Percentiles rank a stretch among this genome's conserved stretches.
phyloP scores from a whole-genome alignment of 2,797 vertebrate species.

The Chaetodon trifasciatus region DNA sequence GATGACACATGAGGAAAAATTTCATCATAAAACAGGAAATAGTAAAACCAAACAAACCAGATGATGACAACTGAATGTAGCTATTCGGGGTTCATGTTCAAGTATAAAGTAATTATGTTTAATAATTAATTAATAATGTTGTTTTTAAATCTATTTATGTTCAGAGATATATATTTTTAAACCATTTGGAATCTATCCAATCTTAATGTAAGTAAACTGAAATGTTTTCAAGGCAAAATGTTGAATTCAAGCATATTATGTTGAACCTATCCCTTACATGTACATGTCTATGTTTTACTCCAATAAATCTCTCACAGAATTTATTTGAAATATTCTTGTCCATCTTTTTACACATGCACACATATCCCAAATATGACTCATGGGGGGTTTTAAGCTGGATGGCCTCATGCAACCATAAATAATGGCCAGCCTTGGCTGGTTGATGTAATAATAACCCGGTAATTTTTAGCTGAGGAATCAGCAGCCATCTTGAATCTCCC shows the following conservation, averaged over 20 bases:
- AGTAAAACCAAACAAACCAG: too few relatives aligned
- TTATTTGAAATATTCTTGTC: not conserved
- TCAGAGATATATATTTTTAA: not conserved
- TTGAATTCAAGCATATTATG: not conserved
- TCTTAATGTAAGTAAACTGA: not conserved
- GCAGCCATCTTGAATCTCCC: constrained; percentile 46
- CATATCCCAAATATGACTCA: not conserved
- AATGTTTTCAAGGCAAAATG: not conserved
- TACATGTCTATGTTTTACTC: not conserved
- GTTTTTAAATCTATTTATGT: not conserved
- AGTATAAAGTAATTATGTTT: not conserved
- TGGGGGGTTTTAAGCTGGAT: not conserved
- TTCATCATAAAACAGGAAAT: too few relatives aligned
- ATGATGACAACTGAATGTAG: not conserved
- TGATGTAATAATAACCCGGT: constrained; percentile 44
- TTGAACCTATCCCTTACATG: not conserved
- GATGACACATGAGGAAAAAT: too few relatives aligned
- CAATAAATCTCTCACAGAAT: not conserved
- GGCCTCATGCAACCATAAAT: constrained; percentile 16
- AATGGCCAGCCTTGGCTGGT: not conserved
- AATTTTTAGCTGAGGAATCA: constrained; percentile 18
- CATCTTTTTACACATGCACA: not conserved
- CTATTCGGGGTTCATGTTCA: not conserved
- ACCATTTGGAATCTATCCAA: not conserved
- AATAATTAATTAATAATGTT: too few relatives aligned